Evolutionary conservation across 2,113 vertebrate genomes (phyloP).

Genomic region (Dasyornis broadbenti): DNA sequence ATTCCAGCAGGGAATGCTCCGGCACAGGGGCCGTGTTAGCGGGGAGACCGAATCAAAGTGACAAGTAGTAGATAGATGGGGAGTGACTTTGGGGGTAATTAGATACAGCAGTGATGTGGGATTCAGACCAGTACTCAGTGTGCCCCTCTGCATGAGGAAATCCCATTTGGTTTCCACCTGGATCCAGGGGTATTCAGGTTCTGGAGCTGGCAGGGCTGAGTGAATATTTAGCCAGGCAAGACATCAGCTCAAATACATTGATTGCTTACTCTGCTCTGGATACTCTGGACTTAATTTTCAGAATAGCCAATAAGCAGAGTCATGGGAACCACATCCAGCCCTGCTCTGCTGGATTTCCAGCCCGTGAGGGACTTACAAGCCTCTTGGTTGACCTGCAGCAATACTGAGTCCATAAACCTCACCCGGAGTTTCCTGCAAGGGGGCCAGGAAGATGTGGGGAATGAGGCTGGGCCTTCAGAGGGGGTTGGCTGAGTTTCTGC

Average conservation of each 20-base stretch:
- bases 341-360: background rate
- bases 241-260: background rate
- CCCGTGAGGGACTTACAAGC: background rate
- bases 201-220: background rate
- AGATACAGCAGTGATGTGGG: background rate
- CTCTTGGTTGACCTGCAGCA: background rate
- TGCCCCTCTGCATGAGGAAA: background rate
- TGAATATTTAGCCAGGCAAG: background rate
- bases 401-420: background rate
- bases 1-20: background rate
- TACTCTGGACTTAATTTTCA: conserved; percentile 15
- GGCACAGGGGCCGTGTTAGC: background rate
- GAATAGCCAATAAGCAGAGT: background rate
- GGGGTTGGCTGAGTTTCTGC: background rate
- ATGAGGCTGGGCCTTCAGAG: background rate
- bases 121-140: background rate
- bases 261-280: background rate
- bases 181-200: background rate
- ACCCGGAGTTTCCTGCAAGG: background rate
- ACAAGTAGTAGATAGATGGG: background rate
- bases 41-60: background rate
- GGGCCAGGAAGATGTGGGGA: background rate
- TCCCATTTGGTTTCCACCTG: background rate
- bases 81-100: background rate
- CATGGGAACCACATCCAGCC: background rate